Conservation (phyloP, 2,888 invertebrate genomes). For the Cheilosia scutellata region DNA sequence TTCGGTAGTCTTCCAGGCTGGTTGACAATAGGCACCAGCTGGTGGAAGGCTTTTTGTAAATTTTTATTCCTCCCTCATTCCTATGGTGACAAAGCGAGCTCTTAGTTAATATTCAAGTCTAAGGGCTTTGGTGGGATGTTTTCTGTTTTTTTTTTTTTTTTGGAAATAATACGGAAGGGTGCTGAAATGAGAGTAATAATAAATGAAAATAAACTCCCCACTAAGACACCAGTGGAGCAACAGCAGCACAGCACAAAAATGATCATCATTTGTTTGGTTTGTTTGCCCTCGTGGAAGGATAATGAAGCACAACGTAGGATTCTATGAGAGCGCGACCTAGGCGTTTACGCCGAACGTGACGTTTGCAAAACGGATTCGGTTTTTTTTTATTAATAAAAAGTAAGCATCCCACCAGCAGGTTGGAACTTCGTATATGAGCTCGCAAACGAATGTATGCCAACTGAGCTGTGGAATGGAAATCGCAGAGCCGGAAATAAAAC, state of each 20-base stretch:
- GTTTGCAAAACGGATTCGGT: conserved; percentile 43
- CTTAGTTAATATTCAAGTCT: conserved; percentile 50
- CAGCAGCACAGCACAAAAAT: conserved; percentile 66
- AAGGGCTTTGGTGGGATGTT: conserved; percentile 27
- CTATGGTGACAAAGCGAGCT: conserved; percentile 24
- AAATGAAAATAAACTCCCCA: conserved; percentile 81
- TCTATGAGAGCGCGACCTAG: conserved; percentile 55
- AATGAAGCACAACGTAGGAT: conserved; percentile 67
- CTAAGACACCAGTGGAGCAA: conserved; percentile 36
- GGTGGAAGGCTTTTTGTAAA: conserved; percentile 52
- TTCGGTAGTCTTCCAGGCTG: conserved; percentile 46
- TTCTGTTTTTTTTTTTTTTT: conserved; percentile 18
- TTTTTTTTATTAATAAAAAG: conserved; percentile 47
- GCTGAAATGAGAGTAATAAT: conserved; percentile 82
- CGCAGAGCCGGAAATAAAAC: conserved; percentile 74
- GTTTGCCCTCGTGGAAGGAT: conserved; percentile 71
- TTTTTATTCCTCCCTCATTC: conserved; percentile 46
- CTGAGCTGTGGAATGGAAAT: conserved; percentile 74
- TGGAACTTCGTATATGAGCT: conserved; percentile 25
- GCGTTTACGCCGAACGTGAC: conserved; percentile 67
- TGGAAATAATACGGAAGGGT: conserved; percentile 78
- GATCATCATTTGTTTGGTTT: conserved; percentile 73
- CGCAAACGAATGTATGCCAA: conserved; percentile 69
- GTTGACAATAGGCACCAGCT: conserved; percentile 64
- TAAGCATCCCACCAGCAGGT: conserved; percentile 40